A percentile compares a stretch with the other conserved stretches of the same genome.
phyloP scores from a whole-genome alignment of 2,797 vertebrate genomes.

The Syngnathus rostellatus region DNA sequence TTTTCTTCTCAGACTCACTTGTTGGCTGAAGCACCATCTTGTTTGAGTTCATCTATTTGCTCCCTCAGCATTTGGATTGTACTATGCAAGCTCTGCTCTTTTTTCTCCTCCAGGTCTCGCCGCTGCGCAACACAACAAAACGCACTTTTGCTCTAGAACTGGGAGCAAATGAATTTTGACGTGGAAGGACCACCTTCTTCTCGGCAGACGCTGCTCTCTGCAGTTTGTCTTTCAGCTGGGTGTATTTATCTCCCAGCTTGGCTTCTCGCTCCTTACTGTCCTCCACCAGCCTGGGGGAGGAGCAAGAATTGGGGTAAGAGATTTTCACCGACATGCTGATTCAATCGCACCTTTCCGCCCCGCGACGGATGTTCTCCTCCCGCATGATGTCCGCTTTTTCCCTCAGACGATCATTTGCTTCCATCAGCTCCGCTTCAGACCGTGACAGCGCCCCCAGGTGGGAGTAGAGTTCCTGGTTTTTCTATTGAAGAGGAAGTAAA shows the following conservation, averaged over 20 bases:
- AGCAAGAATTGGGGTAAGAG: background rate
- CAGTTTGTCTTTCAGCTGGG: constrained; percentile 76
- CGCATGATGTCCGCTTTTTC: constrained; percentile 74
- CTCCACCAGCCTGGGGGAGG: constrained; percentile 69
- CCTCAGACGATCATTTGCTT: constrained; percentile 74
- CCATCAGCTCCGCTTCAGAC: constrained; percentile 75
- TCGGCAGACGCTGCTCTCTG: constrained; percentile 80
- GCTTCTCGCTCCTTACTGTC: constrained; percentile 65
- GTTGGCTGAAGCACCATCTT: constrained; percentile 75
- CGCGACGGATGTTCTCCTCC: constrained; percentile 79
- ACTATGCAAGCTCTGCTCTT: constrained; percentile 78
- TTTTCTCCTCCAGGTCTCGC: constrained; percentile 80
- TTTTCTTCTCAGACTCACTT: constrained; percentile 63
- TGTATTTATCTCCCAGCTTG: constrained; percentile 77
- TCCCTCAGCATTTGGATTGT: constrained; percentile 85
- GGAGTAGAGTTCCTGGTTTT: constrained; percentile 73
- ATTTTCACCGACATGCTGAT: too few species aligned
- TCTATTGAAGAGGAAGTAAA: constrained; percentile 56
- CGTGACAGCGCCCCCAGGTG: constrained; percentile 75
- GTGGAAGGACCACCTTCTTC: constrained; percentile 74
- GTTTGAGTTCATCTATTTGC: constrained; percentile 81
- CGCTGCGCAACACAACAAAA: constrained; percentile 63
- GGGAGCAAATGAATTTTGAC: background rate
- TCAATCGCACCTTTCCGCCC: constrained; percentile 75
- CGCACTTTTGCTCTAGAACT: accelerated